phyloP scores from a whole-genome alignment of 2,797 vertebrate species.

The Triplophysa bombifrons region DNA sequence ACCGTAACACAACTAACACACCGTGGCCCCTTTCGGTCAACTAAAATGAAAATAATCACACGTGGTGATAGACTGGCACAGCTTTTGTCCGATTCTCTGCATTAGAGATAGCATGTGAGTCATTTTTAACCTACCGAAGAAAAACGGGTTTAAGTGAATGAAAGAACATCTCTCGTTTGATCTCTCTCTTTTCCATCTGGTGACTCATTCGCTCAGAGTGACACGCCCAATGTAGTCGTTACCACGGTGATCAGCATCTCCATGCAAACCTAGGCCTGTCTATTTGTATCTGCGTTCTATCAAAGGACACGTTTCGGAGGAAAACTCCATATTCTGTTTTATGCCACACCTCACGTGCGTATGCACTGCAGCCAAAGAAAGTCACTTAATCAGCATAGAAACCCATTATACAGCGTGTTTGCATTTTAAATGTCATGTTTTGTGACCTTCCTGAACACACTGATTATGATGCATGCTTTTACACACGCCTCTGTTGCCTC shows the following conservation, averaged over 20 bases:
- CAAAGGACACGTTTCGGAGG: no score
- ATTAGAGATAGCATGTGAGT: not conserved
- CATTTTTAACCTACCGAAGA: not conserved
- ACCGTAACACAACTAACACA: no score
- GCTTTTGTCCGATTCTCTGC: not conserved
- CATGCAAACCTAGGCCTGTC: not conserved
- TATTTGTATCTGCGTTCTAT: conserved; percentile 6
- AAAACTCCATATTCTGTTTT: no score
- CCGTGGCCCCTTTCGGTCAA: not conserved
- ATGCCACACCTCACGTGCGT: no score
- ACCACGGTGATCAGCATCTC: conserved; percentile 8
- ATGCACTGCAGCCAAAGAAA: not conserved
- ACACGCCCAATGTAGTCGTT: conserved; percentile 16
- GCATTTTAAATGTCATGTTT: not conserved
- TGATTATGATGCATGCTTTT: conserved; percentile 23
- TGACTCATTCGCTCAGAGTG: conserved; percentile 16
- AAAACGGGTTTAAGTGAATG: not conserved
- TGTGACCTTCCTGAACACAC: not conserved
- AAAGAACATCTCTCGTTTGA: not conserved
- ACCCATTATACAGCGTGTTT: conserved; percentile 2
- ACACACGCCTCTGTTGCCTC: conserved; percentile 20
- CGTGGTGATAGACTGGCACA: no score
- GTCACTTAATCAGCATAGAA: conserved; percentile 19
- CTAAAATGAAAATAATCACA: no score
- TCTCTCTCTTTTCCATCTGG: conserved; percentile 1